These are phyloP conservation scores for Prietella phreatophila DNA, from an alignment of 2,113 vertebrate species.

Conservation along the genomic window DNA sequence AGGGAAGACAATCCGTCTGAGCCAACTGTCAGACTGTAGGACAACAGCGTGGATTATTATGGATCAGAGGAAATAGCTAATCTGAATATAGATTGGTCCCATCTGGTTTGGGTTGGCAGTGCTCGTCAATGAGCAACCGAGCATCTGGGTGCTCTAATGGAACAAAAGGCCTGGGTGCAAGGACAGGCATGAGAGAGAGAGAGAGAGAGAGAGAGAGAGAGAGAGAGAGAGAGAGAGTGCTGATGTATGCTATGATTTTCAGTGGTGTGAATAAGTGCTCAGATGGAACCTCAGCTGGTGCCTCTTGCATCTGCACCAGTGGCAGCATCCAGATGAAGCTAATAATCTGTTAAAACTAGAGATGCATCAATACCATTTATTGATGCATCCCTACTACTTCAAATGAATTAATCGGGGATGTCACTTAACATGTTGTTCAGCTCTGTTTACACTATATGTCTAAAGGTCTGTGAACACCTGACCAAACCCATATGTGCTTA, in stretches of 20 bases:
- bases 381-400: background rate
- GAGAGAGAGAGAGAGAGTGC: constrained; percentile 54
- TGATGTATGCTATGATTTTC: constrained; percentile 55
- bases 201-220: constrained; percentile 49
- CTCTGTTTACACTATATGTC: background rate
- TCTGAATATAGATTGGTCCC: constrained; percentile 81
- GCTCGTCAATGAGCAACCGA: constrained; percentile 72
- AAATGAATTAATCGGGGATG: background rate
- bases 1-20: constrained; percentile 16
- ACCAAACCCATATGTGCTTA: background rate
- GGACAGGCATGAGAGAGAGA: constrained; percentile 38
- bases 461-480: background rate
- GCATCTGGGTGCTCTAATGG: constrained; percentile 77
- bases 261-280: constrained; percentile 58
- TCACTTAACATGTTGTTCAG: background rate
- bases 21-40: constrained; percentile 64
- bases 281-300: constrained; percentile 18
- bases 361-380: too few relatives aligned
- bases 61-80: constrained; percentile 76
- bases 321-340: constrained; percentile 12
- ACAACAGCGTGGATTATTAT: constrained; percentile 72
- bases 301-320: constrained; percentile 9
- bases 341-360: background rate
- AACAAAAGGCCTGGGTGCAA: constrained; percentile 68
- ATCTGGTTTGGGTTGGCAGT: constrained; percentile 76